Percentiles rank a stretch among this genome's conserved stretches.
phyloP scores from a whole-genome alignment of 2,888 invertebrate species.

The Xestoiulus laeticollis region DNA sequence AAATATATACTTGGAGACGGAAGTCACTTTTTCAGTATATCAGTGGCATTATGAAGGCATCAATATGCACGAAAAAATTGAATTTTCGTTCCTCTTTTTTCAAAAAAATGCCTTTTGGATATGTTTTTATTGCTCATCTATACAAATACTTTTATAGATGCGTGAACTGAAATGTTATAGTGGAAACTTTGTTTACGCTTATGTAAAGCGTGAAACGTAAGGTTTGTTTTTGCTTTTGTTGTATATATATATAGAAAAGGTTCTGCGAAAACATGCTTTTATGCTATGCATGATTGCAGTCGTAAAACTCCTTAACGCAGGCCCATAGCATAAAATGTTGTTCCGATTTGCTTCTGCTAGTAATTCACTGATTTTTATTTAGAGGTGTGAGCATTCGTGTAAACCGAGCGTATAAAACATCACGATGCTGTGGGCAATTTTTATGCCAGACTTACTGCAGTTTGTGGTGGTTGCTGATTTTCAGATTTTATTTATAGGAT shows the following conservation, averaged over 20 bases:
- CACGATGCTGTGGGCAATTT: constrained; percentile 36
- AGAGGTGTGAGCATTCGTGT: neutral
- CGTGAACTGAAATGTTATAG: neutral
- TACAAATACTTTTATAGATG: neutral
- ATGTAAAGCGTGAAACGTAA: neutral
- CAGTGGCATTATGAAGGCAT: neutral
- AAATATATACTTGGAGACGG: neutral
- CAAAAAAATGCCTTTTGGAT: neutral
- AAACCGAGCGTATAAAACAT: constrained; percentile 28
- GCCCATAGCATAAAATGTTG: neutral
- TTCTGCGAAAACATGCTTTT: neutral
- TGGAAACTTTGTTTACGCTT: neutral
- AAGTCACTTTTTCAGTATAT: neutral
- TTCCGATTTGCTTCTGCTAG: neutral
- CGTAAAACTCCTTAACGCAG: neutral
- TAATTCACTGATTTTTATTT: neutral
- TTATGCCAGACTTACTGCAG: neutral
- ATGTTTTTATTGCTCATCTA: neutral
- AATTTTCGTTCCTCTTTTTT: neutral
- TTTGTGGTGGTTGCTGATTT: constrained; percentile 10
- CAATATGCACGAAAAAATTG: constrained; percentile 25
- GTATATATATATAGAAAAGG: neutral
- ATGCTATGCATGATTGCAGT: neutral
- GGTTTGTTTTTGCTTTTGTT: neutral
- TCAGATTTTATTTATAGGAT: constrained; percentile 29